Conservation (phyloP, 2,888 invertebrate genomes). For the Glomeris marginata region DNA sequence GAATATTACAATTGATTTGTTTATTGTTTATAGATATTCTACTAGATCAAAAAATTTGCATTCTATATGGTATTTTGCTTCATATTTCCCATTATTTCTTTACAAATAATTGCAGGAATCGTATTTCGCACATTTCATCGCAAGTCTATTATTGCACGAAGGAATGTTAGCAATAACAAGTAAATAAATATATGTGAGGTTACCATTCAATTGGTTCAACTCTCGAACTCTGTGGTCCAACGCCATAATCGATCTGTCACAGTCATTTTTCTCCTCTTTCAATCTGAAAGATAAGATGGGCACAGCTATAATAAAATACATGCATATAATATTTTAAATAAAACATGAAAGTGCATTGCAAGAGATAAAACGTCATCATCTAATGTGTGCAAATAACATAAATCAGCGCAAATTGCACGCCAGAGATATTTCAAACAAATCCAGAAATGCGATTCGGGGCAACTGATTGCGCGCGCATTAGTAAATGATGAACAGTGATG, state of each 20-base stretch:
- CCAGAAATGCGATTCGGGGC: too few species aligned
- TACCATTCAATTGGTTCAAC: conserved; percentile 73
- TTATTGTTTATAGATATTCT: too few species aligned
- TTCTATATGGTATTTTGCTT: too few species aligned
- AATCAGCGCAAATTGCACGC: background rate
- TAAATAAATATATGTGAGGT: conserved; percentile 1
- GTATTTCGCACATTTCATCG: too few species aligned
- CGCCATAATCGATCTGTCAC: conserved; percentile 55
- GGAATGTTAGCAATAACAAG: background rate
- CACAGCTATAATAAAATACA: background rate
- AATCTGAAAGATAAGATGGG: conserved; percentile 42
- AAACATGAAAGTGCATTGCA: background rate
- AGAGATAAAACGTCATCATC: background rate
- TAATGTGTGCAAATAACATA: background rate
- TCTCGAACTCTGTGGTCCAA: conserved; percentile 71
- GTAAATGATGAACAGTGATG: background rate
- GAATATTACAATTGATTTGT: too few species aligned
- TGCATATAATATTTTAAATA: background rate
- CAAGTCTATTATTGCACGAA: too few species aligned
- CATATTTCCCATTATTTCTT: too few species aligned
- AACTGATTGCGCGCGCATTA: too few species aligned
- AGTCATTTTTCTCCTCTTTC: conserved; percentile 72
- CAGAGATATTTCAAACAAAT: too few species aligned
- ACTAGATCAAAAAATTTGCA: too few species aligned
- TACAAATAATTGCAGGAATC: too few species aligned